Conservation (phyloP, 92 coral and sea anemone species). For the Paramuricea clavata region DNA sequence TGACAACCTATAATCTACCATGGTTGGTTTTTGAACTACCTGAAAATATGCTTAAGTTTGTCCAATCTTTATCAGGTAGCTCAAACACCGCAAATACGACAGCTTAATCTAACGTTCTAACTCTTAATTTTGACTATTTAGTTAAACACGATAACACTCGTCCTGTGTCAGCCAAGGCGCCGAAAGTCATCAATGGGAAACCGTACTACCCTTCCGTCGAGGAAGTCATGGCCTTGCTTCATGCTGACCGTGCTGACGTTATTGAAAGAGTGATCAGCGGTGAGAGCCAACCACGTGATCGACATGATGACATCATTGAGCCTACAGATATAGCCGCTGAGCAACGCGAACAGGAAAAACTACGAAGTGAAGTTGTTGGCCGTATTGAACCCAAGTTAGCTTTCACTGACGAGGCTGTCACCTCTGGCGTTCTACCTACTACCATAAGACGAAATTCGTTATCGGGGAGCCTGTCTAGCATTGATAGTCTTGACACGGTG, state of each 20-base stretch:
- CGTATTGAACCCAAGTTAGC: conserved; percentile 89
- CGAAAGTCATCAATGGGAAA: conserved; percentile 20
- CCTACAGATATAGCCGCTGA: conserved; percentile 25
- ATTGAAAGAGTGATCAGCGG: conserved; percentile 25
- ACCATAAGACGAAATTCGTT: conserved; percentile 91
- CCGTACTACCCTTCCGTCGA: conserved; percentile 50
- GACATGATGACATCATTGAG: not conserved
- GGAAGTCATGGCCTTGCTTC: conserved; percentile 48
- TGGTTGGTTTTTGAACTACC: no score
- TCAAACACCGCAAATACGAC: no score
- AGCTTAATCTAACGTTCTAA: not conserved
- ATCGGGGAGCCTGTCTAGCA: conserved; percentile 90
- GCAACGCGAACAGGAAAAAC: conserved; percentile 79
- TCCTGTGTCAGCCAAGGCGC: not conserved
- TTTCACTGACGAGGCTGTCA: conserved; percentile 71
- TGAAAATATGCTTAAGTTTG: no score
- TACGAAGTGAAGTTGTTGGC: conserved; percentile 84
- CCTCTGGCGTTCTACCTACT: conserved; percentile 89
- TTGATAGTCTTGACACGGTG: conserved; percentile 92
- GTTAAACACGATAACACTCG: conserved; percentile 18
- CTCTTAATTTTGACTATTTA: not conserved
- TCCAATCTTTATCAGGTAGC: no score
- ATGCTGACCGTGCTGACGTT: conserved; percentile 31
- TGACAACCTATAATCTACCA: no score
- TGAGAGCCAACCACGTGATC: not conserved